These are phyloP conservation scores for Boulengeromyrus knoepffleri DNA, from an alignment of 2,113 vertebrate species.

Conservation along the genomic window DNA sequence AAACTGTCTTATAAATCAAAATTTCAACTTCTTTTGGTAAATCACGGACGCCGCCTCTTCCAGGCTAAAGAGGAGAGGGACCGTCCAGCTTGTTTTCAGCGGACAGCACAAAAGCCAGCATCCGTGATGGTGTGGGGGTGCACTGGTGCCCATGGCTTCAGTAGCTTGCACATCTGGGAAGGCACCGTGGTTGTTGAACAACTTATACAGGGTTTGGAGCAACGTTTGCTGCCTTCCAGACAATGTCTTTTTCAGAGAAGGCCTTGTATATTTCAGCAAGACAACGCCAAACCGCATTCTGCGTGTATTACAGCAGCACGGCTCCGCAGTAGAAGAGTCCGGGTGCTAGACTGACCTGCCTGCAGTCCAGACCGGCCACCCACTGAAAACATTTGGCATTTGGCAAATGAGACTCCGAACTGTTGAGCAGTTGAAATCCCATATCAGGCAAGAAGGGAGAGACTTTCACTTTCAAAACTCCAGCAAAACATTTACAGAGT, in stretches of 20 bases:
- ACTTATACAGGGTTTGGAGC: no score
- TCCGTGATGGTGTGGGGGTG: no score
- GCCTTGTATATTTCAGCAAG: not conserved
- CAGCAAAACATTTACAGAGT: not conserved
- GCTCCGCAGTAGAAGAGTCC: no score
- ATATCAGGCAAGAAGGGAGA: not conserved
- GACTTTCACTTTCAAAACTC: not conserved
- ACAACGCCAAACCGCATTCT: not conserved
- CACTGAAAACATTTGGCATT: not conserved
- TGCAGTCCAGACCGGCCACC: not conserved
- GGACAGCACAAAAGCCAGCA: no score
- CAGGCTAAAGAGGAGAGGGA: not conserved
- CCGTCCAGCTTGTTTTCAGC: not conserved
- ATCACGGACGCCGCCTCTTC: not conserved
- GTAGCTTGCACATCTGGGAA: no score
- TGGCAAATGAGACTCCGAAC: not conserved
- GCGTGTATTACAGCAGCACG: not conserved
- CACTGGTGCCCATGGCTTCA: no score
- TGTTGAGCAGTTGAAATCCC: not conserved
- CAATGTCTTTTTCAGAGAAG: not conserved
- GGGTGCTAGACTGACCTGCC: not conserved
- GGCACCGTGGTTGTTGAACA: no score
- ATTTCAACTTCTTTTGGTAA: not conserved
- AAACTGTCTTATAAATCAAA: not conserved
- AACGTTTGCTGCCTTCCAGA: no score